Evolutionary conservation across 2,113 vertebrate species (phyloP), one percentile per base, ranked within the genome.

Genomic region (Trogon melanurus): DNA sequence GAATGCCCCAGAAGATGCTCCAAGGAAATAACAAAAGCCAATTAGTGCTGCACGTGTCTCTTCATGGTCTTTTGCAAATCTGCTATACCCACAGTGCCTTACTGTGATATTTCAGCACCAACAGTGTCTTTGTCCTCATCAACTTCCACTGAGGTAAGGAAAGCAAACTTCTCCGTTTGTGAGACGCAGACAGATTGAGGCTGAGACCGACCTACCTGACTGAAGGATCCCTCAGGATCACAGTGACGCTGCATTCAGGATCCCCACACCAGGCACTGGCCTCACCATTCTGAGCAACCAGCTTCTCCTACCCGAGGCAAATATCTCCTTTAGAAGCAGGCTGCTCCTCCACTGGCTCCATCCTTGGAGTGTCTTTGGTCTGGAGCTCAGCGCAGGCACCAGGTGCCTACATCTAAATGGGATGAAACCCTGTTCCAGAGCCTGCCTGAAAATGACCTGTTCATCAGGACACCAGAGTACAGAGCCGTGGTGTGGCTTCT

Each of bases 11-110:
- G 64, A 94, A 89, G 47, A 36, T 83, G 47, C 19, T 89, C 71
- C 62, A 57, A 82, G 47, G 66, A 93, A 95, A 79, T 79, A 83
- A 85, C 30, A 94, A 69, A 89, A 88, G 62, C 57, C 71, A 91
- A 45, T 95, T 85, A 89, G 50, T 22, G 30, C 36, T 84, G 69
- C 29, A 20, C 30, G 48, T 51, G 32, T 66, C 76, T 88, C 91
- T 84, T 58, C 45, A 51, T 9, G 10, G 13, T 11, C 10, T 85
- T 86, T 75, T 83, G 54, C 50, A 73, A 47, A 47, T 36, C 48
- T 61, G 27, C 10, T 26, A 19, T 62, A 75, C 36, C 14, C 64
- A n/a, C 16, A n/a, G 14, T 38, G 29, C 44, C 20, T 79, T 79
- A 51, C 32, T 88, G 34, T 67, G 50, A 56, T 27, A 85, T 13